Evolutionary conservation across 1,140 invertebrate genomes (phyloP).

Genomic region (Drosophila kikkawai): DNA sequence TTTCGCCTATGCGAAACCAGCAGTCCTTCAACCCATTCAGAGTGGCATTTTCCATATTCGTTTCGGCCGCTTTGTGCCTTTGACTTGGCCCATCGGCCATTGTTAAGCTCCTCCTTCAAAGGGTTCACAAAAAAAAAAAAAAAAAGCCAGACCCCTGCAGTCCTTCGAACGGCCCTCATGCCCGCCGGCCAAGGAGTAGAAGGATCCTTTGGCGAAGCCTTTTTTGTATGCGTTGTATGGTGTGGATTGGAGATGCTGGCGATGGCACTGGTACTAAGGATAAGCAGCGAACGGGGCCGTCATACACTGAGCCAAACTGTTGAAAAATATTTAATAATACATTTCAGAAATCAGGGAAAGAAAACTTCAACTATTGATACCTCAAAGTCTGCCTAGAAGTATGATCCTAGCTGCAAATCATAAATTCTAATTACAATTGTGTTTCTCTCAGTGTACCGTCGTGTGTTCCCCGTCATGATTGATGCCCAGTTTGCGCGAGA

Average conservation of each 20-base stretch:
- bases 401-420: neutral
- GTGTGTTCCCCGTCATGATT: conserved; percentile 65
- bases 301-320: neutral
- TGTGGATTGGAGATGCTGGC: conserved; percentile 19
- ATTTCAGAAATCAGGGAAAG: neutral
- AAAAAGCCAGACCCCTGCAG: neutral
- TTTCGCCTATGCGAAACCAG: conserved; percentile 5
- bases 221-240: conserved; percentile 44
- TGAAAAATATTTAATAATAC: neutral
- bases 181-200: conserved; percentile 15
- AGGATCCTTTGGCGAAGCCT: conserved; percentile 44
- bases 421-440: neutral
- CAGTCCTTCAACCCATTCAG: conserved; percentile 16
- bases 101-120: conserved; percentile 33
- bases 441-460: conserved; percentile 24
- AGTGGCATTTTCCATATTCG: conserved; percentile 40
- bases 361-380: too few relatives aligned
- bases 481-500: conserved; percentile 78
- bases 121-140: conserved; percentile 1
- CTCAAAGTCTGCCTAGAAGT: neutral
- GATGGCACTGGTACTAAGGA: conserved; percentile 10
- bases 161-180: neutral
- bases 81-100: conserved; percentile 36
- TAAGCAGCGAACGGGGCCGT: conserved; percentile 3
- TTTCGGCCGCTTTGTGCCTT: conserved; percentile 42